Base-by-base conservation (phyloP, 2,888 invertebrate species). In the Lamellibrachia columna region DNA sequence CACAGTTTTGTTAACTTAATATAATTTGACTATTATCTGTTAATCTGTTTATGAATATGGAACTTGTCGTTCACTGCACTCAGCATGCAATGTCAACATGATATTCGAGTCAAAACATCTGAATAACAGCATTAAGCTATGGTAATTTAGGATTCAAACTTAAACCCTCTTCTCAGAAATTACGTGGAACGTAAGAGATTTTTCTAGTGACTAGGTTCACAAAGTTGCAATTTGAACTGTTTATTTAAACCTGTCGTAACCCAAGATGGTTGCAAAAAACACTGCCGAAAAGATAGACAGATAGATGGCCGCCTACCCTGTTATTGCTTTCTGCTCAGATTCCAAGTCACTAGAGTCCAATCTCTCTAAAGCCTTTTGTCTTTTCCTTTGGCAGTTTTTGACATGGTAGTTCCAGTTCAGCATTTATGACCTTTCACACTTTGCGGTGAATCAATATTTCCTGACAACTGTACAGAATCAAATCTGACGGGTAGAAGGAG, bases 341-440 rank as follows among this genome's bases (percentile, higher is more conserved):
- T 75, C 75, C 75, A 75, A 75, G n/a, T 75, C 75, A 22, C 75
- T 6, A 75, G 75, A 75, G 75, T 75, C 75, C 75, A 75, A 75
- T 75, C 75, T 75, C 75, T 75, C n/a, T 75, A 75, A 2, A 15
- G 75, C 75, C 6, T 75, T 75, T 75, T 22, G 75, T 75, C 75
- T 75, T 75, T 22, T 75, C 75, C 60, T 75, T 75, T 75, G 75
- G n/a, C 75, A 75, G 75, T 75, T 75, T 75, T 75, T 75, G 22
- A 75, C 75, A 75, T 75, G 75, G 15, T n/a, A 22, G n/a, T 75
- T n/a, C 75, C 75, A 22, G 75, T 11, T 15, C 75, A 22, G 75
- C 75, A 75, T 15, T 75, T 75, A 75, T n/a, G 75, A 75, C 75
- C 75, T 15, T 75, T 75, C 75, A 75, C 75, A 22, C 4, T 75